These are phyloP conservation scores for Periophthalmus modestus DNA, from an alignment of 2,113 vertebrate genomes.

Conservation along the genomic window DNA sequence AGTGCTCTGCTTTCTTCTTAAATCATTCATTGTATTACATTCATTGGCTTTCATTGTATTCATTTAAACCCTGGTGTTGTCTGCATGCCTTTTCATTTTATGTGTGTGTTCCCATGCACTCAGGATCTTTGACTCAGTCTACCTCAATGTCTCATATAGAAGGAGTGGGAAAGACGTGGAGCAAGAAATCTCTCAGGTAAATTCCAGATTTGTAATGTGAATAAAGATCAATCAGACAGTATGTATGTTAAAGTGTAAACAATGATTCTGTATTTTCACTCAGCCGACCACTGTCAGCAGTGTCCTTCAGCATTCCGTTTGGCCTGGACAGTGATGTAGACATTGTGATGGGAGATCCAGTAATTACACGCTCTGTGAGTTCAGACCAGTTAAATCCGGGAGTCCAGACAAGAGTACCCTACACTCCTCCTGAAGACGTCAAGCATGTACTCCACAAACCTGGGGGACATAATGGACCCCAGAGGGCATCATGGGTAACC, in stretches of 20 bases:
- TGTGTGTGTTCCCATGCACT: constrained; percentile 62
- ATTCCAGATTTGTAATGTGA: not conserved
- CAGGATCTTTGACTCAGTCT: constrained; percentile 88
- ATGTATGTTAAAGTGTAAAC: not conserved
- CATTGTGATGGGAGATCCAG: constrained; percentile 90
- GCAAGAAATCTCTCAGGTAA: constrained; percentile 85
- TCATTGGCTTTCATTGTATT: constrained; percentile 24
- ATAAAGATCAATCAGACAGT: not conserved
- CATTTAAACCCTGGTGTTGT: constrained; percentile 41
- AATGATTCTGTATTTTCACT: constrained; percentile 11
- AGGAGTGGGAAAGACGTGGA: constrained; percentile 85
- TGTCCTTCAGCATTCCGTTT: constrained; percentile 94
- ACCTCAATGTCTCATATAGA: constrained; percentile 92
- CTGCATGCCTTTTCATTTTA: constrained; percentile 69
- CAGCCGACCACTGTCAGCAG: constrained; percentile 86
- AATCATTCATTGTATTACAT: constrained; percentile 13
- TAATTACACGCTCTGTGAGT: constrained; percentile 85
- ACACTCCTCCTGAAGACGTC: constrained; percentile 75
- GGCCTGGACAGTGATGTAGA: constrained; percentile 93
- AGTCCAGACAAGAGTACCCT: constrained; percentile 55
- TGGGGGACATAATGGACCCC: constrained; percentile 64
- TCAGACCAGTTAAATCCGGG: constrained; percentile 85
- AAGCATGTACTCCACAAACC: constrained; percentile 62
- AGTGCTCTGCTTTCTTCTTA: not conserved
- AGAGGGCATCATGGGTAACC: constrained; percentile 75